These are phyloP conservation scores for Typhlichthys subterraneus DNA, from an alignment of 2,797 vertebrate species.

Conservation along the genomic window DNA sequence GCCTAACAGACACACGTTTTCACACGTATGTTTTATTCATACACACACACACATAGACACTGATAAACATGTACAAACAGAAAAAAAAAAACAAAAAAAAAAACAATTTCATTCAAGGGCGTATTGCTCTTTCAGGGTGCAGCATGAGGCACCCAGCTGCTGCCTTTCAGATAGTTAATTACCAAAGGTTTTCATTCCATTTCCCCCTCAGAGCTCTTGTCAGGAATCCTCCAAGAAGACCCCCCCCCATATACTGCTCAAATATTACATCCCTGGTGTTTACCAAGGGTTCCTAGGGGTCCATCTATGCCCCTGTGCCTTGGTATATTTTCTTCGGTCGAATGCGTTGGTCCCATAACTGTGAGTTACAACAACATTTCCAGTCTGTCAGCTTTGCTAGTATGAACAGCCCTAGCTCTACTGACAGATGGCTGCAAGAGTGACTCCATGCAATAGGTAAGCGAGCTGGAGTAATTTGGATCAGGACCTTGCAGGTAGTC, in stretches of 20 bases:
- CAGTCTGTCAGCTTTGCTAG: conserved; percentile 63
- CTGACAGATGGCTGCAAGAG: conserved; percentile 55
- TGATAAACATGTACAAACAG: conserved; percentile 2
- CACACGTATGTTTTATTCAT: no score
- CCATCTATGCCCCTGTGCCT: conserved; percentile 42
- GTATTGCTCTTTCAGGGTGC: conserved; percentile 71
- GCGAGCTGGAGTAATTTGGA: conserved; percentile 52
- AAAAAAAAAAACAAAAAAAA: conserved; percentile 31
- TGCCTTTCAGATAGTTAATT: conserved; percentile 80
- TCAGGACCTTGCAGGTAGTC: conserved; percentile 43
- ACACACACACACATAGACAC: conserved; percentile 16
- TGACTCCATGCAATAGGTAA: conserved; percentile 36
- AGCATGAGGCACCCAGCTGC: conserved; percentile 59
- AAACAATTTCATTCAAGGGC: conserved; percentile 77
- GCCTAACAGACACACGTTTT: conserved; percentile 2
- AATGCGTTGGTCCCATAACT: conserved; percentile 67
- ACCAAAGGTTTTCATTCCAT: conserved; percentile 76
- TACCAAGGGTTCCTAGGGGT: conserved; percentile 59
- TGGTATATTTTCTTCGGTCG: conserved; percentile 71
- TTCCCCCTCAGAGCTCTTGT: conserved; percentile 65
- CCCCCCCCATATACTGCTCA: conserved; percentile 29
- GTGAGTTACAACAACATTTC: conserved; percentile 63
- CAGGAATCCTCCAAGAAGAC: conserved; percentile 57
- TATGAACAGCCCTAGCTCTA: conserved; percentile 46
- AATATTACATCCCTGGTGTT: conserved; percentile 60